Conservation (phyloP, 2,888 invertebrate genomes). For the Leistus spinibarbis region DNA sequence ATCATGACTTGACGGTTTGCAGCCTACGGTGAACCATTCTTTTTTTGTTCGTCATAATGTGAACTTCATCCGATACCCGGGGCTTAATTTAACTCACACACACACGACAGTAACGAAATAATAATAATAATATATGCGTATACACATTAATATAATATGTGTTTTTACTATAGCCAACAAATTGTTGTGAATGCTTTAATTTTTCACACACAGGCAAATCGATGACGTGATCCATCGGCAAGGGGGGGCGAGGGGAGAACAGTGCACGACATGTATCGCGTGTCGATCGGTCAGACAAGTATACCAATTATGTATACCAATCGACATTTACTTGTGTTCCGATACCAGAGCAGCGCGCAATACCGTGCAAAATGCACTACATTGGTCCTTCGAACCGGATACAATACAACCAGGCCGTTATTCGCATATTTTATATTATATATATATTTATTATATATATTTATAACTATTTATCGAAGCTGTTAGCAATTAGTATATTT, state of each 20-base stretch:
- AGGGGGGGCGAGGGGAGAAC: not conserved
- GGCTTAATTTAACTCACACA: not conserved
- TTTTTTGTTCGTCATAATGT: not conserved
- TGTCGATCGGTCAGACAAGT: not conserved
- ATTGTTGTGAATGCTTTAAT: constrained; percentile 33
- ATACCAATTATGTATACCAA: not conserved
- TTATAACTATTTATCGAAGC: too few relatives aligned
- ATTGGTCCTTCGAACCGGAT: too few relatives aligned
- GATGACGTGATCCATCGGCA: constrained; percentile 10
- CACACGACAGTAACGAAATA: too few relatives aligned
- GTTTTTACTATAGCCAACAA: not conserved
- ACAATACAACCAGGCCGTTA: too few relatives aligned
- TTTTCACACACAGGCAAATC: constrained; percentile 27
- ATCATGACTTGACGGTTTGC: not conserved
- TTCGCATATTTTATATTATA: too few relatives aligned
- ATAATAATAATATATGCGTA: too few relatives aligned
- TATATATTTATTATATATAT: too few relatives aligned
- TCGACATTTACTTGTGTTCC: too few relatives aligned
- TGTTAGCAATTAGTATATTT: too few relatives aligned
- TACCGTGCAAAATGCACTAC: not conserved
- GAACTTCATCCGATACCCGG: not conserved
- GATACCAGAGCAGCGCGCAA: not conserved
- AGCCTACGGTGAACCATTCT: not conserved
- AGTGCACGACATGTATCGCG: not conserved
- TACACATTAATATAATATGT: too few relatives aligned